These are phyloP conservation scores for Pangasius djambal DNA, from an alignment of 2,797 vertebrate genomes.

Conservation along the genomic window DNA sequence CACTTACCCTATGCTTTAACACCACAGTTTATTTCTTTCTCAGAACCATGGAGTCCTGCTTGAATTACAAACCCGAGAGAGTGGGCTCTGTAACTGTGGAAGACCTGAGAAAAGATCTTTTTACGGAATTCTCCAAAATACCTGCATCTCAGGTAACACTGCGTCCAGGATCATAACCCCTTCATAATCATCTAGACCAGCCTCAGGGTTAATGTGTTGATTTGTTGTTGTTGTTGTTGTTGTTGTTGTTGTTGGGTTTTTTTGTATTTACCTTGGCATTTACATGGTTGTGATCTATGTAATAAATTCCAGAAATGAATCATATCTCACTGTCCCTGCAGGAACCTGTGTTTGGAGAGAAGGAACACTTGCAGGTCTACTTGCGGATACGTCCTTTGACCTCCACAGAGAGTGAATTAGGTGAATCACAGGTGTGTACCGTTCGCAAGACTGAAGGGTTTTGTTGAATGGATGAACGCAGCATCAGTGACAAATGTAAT, in stretches of 20 bases:
- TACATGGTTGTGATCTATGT: not conserved
- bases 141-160: constrained; percentile 49
- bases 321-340: constrained; percentile 51
- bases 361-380: constrained; percentile 85
- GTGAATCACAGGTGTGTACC: constrained; percentile 78
- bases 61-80: constrained; percentile 69
- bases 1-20: not conserved
- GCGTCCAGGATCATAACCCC: not conserved
- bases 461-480: not conserved
- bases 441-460: not conserved
- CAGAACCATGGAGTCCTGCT: constrained; percentile 80
- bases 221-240: not conserved
- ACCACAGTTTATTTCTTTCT: not conserved
- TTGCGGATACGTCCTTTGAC: constrained; percentile 87
- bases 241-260: not conserved
- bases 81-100: constrained; percentile 72
- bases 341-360: constrained; percentile 68
- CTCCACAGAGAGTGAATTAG: constrained; percentile 72
- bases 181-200: not conserved
- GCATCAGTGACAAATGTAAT: not conserved
- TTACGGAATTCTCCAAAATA: constrained; percentile 77
- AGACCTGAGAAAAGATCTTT: constrained; percentile 82
- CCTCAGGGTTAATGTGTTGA: not conserved
- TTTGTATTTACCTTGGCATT: not conserved
- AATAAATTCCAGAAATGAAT: not conserved